Percentiles rank a stretch among this genome's conserved stretches.
phyloP scores from a whole-genome alignment of 2,797 vertebrate species.

The Echiichthys vipera region DNA sequence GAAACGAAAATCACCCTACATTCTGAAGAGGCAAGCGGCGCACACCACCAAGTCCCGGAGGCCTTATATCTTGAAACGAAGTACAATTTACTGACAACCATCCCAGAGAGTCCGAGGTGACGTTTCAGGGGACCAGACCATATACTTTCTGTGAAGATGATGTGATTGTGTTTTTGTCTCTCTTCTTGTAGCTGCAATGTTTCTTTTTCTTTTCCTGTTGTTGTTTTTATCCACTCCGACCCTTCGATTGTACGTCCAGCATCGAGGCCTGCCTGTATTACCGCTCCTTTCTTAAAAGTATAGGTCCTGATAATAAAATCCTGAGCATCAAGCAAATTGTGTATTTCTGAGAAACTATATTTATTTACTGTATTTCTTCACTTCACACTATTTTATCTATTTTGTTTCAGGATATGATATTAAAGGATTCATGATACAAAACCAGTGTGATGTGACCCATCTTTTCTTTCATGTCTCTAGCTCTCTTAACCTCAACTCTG shows the following conservation, averaged over 20 bases:
- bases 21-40: conserved; percentile 91
- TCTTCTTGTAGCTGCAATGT: conserved; percentile 44
- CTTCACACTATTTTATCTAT: conserved; percentile 50
- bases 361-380: conserved; percentile 68
- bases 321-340: conserved; percentile 59
- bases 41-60: conserved; percentile 92
- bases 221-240: conserved; percentile 38
- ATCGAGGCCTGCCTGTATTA: conserved; percentile 40
- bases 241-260: conserved; percentile 35
- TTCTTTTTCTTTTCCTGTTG: neutral
- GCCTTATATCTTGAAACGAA: conserved; percentile 96
- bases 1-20: conserved; percentile 96
- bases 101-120: neutral
- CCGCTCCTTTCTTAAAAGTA: conserved; percentile 34
- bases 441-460: conserved; percentile 28
- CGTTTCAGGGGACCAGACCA: conserved; percentile 27
- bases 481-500: too few species aligned
- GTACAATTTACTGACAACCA: conserved; percentile 87
- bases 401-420: conserved; percentile 64
- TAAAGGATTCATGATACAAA: conserved; percentile 74
- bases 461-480: conserved; percentile 3
- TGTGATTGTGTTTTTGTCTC: conserved; percentile 79
- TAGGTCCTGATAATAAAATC: conserved; percentile 65
- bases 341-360: conserved; percentile 67
- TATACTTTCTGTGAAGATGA: conserved; percentile 76